Evolutionary conservation across 2,888 invertebrate genomes (phyloP).

Genomic region (Mimachlamys varia): DNA sequence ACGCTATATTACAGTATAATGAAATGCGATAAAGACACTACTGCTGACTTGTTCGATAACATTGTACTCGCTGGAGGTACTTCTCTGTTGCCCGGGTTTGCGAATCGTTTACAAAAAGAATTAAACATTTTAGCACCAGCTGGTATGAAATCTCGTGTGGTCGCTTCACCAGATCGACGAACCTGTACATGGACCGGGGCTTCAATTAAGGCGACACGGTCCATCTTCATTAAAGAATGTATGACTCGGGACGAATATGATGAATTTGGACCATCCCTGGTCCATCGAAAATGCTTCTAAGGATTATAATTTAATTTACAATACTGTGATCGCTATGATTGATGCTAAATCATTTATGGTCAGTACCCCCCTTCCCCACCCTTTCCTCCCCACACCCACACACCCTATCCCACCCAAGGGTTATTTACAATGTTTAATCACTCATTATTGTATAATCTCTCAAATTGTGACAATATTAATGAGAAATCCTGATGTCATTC

Average conservation of each 20-base stretch:
- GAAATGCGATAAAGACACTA: conserved; percentile 18
- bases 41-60: background rate
- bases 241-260: conserved; percentile 46
- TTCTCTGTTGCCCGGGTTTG: background rate
- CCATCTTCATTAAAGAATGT: conserved; percentile 43
- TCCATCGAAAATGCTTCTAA: conserved; percentile 48
- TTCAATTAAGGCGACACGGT: conserved; percentile 41
- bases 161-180: conserved; percentile 44
- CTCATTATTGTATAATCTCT: no score
- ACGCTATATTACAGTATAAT: conserved; percentile 36
- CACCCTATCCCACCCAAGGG: no score
- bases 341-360: no score
- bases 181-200: conserved; percentile 44
- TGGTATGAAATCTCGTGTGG: conserved; percentile 40
- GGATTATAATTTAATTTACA: background rate
- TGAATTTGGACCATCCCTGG: conserved; percentile 42
- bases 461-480: no score
- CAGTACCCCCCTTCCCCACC: no score
- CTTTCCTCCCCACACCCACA: no score
- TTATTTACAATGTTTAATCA: no score
- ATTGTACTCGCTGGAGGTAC: conserved; percentile 28
- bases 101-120: conserved; percentile 28
- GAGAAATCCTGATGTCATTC: no score
- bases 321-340: no score
- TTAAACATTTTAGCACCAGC: conserved; percentile 39